These are phyloP conservation scores for Thumatha senex DNA, from an alignment of 2,888 invertebrate species.

Conservation along the genomic window DNA sequence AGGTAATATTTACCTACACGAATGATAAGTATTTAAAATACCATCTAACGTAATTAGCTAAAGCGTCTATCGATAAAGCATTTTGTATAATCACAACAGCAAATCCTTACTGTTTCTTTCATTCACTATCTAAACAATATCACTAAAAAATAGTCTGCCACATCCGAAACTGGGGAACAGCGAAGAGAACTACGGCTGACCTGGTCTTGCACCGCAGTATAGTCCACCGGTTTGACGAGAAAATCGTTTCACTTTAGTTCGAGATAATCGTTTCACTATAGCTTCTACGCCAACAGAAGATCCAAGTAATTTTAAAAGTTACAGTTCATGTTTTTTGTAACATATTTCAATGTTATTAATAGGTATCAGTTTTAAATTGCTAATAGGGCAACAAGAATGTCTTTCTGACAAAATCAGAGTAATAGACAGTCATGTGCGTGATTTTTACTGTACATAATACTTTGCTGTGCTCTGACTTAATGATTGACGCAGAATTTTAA, in stretches of 20 bases:
- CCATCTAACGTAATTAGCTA: conserved; percentile 72
- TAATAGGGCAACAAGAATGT: conserved; percentile 8
- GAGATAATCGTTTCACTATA: conserved; percentile 63
- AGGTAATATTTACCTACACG: conserved; percentile 51
- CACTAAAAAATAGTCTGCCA: conserved; percentile 78
- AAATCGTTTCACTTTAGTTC: conserved; percentile 65
- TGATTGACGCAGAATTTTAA: conserved; percentile 15
- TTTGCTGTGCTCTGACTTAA: conserved; percentile 5
- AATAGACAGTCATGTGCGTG: conserved; percentile 12
- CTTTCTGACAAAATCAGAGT: not conserved
- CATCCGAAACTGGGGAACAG: conserved; percentile 81
- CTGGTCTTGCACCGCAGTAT: conserved; percentile 69
- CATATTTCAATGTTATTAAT: conserved; percentile 16
- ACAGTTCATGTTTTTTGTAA: conserved; percentile 16
- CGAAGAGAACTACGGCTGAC: conserved; percentile 79
- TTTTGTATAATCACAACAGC: conserved; percentile 80
- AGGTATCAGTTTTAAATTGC: conserved; percentile 18
- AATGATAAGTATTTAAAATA: conserved; percentile 75
- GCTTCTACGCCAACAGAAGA: conserved; percentile 33
- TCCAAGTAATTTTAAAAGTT: conserved; percentile 28
- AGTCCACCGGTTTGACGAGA: conserved; percentile 59
- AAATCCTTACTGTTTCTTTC: conserved; percentile 68
- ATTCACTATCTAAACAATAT: conserved; percentile 78
- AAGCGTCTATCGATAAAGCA: conserved; percentile 81
- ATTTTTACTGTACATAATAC: conserved; percentile 15